Base-by-base conservation (phyloP, 2,113 vertebrate genomes). In the Corythoichthys haematopterus region DNA sequence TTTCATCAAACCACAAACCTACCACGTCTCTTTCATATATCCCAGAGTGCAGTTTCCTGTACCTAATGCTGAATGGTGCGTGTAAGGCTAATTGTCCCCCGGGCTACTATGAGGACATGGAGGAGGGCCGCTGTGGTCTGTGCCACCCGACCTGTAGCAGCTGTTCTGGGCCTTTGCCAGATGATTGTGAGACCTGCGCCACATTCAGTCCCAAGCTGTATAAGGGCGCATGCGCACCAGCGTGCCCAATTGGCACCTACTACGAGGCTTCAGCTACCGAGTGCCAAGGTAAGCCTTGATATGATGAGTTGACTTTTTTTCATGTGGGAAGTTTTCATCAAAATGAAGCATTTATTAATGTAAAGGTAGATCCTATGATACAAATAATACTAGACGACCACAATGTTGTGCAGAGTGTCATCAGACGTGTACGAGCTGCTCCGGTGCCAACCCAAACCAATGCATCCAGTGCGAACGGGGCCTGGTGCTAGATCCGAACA, bases 21-120 rank as follows among this genome's bases (percentile, higher is more conserved):
- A 57, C n/a, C 35, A 47, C 2, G 1, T 15, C 0, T 15, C 10
- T 14, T 66, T 2, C 5, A 15, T 51, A 6, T 70, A 5, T 33
- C 84, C 28, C 78, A 93, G 93, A 84, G 47, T 93, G 92, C 79
- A 91, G 86, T 70, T 94, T 93, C 80, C 89, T 94, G 47, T 94
- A 93, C 82, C 83, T 93, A 75, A 91, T 93, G 57, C 77, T 92
- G 60, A 85, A 90, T 1, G 90, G 90, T 6, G 84, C 66, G 57
- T 94, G 93, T 62, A 91, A 88, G 67, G 90, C 91, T 14, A 90
- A 88, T 47, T 93, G 92, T 78, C 90, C 93, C 9, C 55, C 80
- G 70, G 90, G 90, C 6, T 93, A 88, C 76, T 92, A 85, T 70
- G 92, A 94, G 70, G 90, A 94, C 79, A 85, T 92, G 86, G 92